phyloP scores from a whole-genome alignment of 2,888 invertebrate species.

The Drosophila emarginata region DNA sequence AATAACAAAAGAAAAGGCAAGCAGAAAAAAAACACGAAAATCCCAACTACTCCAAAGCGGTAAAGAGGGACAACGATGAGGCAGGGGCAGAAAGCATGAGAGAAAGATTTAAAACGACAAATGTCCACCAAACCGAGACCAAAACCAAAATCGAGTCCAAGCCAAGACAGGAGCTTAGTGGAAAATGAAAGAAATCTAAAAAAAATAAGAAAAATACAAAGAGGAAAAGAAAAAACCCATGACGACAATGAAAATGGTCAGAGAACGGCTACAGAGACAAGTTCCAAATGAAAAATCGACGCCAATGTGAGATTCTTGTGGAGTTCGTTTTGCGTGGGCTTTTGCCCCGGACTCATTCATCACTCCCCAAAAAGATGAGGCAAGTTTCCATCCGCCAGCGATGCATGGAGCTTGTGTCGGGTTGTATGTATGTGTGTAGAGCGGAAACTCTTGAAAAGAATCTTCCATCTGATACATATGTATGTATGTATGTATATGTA shows the following conservation, averaged over 20 bases:
- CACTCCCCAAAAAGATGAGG: conserved; percentile 21
- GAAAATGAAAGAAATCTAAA: conserved; percentile 9
- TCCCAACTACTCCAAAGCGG: conserved; percentile 28
- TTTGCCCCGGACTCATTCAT: conserved; percentile 29
- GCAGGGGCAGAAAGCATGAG: neutral
- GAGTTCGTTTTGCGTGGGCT: conserved; percentile 17
- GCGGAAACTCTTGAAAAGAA: conserved; percentile 2
- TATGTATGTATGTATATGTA: neutral
- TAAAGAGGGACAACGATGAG: neutral
- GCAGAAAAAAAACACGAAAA: conserved; percentile 3
- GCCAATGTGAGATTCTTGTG: conserved; percentile 31
- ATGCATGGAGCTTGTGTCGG: conserved; percentile 19
- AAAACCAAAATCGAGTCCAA: conserved; percentile 46
- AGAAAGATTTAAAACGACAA: conserved; percentile 48
- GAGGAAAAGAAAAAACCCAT: neutral
- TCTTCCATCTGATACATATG: neutral
- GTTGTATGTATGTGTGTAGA: neutral
- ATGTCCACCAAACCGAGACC: conserved; percentile 35
- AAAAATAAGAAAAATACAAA: neutral
- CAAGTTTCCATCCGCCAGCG: conserved; percentile 30
- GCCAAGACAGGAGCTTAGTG: conserved; percentile 52
- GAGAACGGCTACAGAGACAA: conserved; percentile 28
- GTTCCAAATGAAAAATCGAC: conserved; percentile 65
- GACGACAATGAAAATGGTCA: conserved; percentile 57
- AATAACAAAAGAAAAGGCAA: conserved; percentile 53